Evolutionary conservation across 1,140 invertebrate genomes (phyloP).

Genomic region (Platorchestia sp.): DNA sequence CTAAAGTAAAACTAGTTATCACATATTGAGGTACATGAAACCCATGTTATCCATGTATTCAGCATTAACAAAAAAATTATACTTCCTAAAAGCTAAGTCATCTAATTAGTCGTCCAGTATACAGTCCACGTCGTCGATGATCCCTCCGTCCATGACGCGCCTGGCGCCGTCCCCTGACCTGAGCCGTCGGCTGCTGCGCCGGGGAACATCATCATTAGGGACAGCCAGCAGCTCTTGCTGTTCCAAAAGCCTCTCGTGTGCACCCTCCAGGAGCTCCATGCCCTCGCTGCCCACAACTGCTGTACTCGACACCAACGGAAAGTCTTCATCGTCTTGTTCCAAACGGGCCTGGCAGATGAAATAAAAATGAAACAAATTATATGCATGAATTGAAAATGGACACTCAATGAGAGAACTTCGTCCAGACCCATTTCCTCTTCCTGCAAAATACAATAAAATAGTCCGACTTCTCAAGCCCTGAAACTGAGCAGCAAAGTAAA

Average conservation of each 20-base stretch:
- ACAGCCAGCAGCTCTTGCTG: background rate
- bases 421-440: background rate
- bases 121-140: constrained; percentile 24
- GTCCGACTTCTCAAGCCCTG: background rate
- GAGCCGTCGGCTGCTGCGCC: background rate
- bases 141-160: background rate
- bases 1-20: background rate
- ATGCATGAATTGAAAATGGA: background rate
- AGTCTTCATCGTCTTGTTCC: constrained; percentile 31
- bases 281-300: background rate
- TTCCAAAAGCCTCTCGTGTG: background rate
- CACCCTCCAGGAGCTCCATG: background rate
- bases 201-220: background rate
- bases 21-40: background rate
- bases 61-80: no score
- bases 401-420: background rate
- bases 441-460: background rate
- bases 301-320: constrained; percentile 17
- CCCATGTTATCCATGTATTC: no score
- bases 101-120: constrained; percentile 11
- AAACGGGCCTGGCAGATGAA: background rate
- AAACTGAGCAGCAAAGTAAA: no score
- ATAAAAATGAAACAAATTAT: background rate
- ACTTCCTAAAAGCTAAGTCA: no score
- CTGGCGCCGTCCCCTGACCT: background rate